phyloP scores from a whole-genome alignment of 2,888 invertebrate genomes.

The Myathropa florea region DNA sequence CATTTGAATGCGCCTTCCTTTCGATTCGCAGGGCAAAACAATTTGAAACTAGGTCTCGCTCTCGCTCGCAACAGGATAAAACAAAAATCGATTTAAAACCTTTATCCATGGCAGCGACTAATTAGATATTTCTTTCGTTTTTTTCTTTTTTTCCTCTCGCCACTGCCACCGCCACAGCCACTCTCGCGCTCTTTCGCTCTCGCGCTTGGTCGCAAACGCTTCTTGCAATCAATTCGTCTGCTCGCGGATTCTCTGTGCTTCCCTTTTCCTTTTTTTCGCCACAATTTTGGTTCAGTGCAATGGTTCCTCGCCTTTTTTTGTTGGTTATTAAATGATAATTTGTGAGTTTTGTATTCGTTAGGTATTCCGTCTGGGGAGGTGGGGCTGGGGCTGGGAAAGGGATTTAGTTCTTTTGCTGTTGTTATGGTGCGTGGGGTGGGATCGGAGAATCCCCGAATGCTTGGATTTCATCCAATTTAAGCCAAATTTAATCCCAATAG shows the following conservation, averaged over 20 bases:
- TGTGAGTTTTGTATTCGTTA: neutral
- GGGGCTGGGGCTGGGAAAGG: neutral
- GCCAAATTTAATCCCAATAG: neutral
- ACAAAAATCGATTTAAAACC: conserved; percentile 27
- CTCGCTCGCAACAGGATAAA: conserved; percentile 30
- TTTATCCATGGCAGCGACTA: conserved; percentile 7
- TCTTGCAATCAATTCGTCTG: conserved; percentile 4
- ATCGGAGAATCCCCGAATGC: neutral
- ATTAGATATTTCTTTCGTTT: neutral
- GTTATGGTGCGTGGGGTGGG: neutral
- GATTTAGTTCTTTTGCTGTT: neutral
- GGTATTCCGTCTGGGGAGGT: neutral
- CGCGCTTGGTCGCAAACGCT: neutral
- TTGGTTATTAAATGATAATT: neutral
- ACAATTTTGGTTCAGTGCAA: neutral
- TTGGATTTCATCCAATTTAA: neutral
- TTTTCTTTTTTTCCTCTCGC: neutral
- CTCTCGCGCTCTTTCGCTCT: neutral
- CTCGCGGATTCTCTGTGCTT: neutral
- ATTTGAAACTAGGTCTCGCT: conserved; percentile 47
- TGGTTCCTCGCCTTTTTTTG: neutral
- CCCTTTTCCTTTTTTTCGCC: neutral
- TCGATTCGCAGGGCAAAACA: conserved; percentile 34
- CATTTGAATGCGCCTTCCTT: conserved; percentile 38
- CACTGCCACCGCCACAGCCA: too few relatives aligned